phyloP scores from a whole-genome alignment of 2,797 vertebrate genomes.

The Clarias laeviceps region DNA sequence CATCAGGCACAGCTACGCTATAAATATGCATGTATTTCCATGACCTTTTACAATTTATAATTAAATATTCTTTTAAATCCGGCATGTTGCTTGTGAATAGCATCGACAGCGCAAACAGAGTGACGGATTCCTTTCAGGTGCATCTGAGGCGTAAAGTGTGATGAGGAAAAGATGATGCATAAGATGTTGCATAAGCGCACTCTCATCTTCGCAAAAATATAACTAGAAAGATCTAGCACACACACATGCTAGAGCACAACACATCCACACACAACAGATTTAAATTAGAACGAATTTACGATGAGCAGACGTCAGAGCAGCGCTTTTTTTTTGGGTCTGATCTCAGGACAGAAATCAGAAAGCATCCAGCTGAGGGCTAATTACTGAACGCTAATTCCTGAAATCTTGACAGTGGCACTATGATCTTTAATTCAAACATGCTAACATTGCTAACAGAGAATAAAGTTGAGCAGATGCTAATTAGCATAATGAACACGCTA shows the following conservation, averaged over 20 bases:
- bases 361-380: background rate
- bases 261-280: background rate
- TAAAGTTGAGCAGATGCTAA: background rate
- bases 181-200: background rate
- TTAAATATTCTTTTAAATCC: background rate
- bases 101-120: background rate
- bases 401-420: background rate
- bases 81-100: background rate
- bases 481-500: background rate
- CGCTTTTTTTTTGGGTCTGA: background rate
- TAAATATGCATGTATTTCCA: background rate
- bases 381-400: background rate
- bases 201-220: conserved; percentile 47
- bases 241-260: conserved; percentile 1
- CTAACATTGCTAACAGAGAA: conserved; percentile 5
- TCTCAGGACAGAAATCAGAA: background rate
- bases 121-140: background rate
- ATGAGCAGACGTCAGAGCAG: background rate
- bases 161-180: background rate
- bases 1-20: background rate
- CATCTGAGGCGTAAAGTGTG: background rate
- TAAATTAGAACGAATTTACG: background rate
- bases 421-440: background rate
- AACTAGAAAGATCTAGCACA: conserved; percentile 20
- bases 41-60: background rate